Base-by-base conservation (phyloP, 1,140 invertebrate genomes). In the Neodiprion virginianus region DNA sequence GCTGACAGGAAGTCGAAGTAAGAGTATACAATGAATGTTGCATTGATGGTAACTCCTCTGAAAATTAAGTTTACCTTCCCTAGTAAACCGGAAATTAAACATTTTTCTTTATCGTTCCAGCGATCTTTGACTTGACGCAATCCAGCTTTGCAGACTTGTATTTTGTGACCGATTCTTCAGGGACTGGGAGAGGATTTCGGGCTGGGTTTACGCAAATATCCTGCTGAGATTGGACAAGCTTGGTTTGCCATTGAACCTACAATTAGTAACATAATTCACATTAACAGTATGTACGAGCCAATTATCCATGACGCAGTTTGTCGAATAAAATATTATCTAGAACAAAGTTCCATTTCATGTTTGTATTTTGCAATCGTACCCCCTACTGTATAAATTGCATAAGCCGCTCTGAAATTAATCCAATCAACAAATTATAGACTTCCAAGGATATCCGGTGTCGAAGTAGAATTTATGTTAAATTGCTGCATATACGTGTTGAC, bases 151-250 rank as follows among this genome's bases (percentile, higher is more conserved):
- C 80, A 10, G 78, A 81, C 10, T 67, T 86, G 71, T 73, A 79
- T 61, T 83, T 86, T 53, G 75, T 78, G 7, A 72, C 81, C 4
- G 84, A 86, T 72, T 53, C 74, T 21, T 72, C 70, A 21, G 78
- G 77, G 11, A 77, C 79, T 72, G 82, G 82, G 75, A 78, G 79
- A 76, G 85, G 83, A 66, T 86, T 85, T 74, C 78, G 75, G n/a
- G 79, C 80, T 61, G 76, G 71, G 14, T 85, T 80, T 50, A 81
- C 80, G n/a, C 81, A 85, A 72, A 71, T 81, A 23, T 68, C 77
- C 40, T 85, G 85, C 65, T 69, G 66, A 73, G 70, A 71, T 65
- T 53, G 65, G 61, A 53, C 68, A 70, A 73, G 76, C 8, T 14
- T 21, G 21, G 21, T 47, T 47, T 69, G 68, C 23, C 68, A 69